These are phyloP conservation scores for Homalodisca vitripennis DNA, from an alignment of 1,140 invertebrate genomes.

Conservation along the genomic window DNA sequence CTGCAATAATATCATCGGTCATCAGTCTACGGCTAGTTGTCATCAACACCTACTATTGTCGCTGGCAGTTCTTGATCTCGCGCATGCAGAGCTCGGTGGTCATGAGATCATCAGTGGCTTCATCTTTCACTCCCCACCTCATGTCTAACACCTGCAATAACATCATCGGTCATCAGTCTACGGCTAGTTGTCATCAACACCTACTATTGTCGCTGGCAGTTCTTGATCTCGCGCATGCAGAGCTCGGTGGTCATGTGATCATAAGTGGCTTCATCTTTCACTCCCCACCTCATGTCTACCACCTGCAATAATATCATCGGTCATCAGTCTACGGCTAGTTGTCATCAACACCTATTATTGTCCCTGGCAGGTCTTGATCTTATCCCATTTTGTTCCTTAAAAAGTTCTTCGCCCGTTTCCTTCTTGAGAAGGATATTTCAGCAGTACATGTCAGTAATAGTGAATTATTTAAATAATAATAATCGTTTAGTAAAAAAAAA, in stretches of 20 bases:
- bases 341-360: slow-evolving; percentile 96
- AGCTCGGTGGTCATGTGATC: slow-evolving; percentile 99
- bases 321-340: too few species aligned
- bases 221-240: slow-evolving; percentile 97
- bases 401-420: too few species aligned
- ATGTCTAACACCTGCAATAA: slow-evolving; percentile 94
- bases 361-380: slow-evolving; percentile 96
- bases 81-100: slow-evolving; percentile 97
- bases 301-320: too few species aligned
- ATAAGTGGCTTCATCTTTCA: slow-evolving; percentile 94
- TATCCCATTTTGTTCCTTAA: too few species aligned
- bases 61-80: slow-evolving; percentile 96
- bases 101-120: slow-evolving; percentile 99
- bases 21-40: too few species aligned
- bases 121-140: slow-evolving; percentile 96
- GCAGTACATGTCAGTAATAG: too few species aligned
- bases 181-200: too few species aligned
- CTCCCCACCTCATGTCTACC: slow-evolving; percentile 98
- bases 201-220: slow-evolving; percentile 95
- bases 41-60: slow-evolving; percentile 95
- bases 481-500: too few species aligned
- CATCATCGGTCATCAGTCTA: too few species aligned
- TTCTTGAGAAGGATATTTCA: too few species aligned
- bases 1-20: too few species aligned
- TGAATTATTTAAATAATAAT: too few species aligned